Base-by-base conservation (phyloP, 1,140 invertebrate species). In the Phortica variegata region DNA sequence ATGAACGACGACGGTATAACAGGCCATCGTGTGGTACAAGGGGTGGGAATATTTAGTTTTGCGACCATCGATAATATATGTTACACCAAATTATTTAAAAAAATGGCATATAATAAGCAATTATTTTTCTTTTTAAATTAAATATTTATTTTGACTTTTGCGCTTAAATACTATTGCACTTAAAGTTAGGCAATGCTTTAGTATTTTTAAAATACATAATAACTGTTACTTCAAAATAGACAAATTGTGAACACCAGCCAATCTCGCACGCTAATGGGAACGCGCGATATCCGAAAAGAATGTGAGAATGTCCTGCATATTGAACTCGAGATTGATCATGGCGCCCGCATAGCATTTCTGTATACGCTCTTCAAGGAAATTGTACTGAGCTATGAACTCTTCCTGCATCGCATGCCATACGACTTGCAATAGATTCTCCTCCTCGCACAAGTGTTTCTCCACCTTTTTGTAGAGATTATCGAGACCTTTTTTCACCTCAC, bases 361-460 rank as follows among this genome's bases (percentile, higher is more conserved):
- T 66, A 99, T 95, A 47, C 97, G 81, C 57, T 92, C 88, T 79
- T 97, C 91, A 56, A 98, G 88, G 58, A 88, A 86, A 76, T 95
- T 96, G 74, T 98, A 95, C 77, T 99, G 96, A 56, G 90, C 87
- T 56, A 99, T 93, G 77, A 99, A 98, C 81, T 98, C 95, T 77
- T 97, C 91, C 82, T 98, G 95, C 96, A 99, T 98, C 61, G 95
- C 93, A 74, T 93, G 84, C 97, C 97, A 99, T 41, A 99, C 96
- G 19, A 90, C 91, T 81, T 97, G 93, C 48, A 97, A 79, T 21
- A 97, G 80, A 77, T 94, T 95, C 68, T 94, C 92, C 75, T 97
- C 93, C 78, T 97, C 94, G 60, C 88, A 93, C 5, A 98, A 79
- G 79, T 98, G 94, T 80, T 98, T 98, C 69, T 96, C 96, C 13